A percentile compares a stretch with the other conserved stretches of the same genome.
phyloP scores from a whole-genome alignment of 2,797 vertebrate genomes.

The Setipinna tenuifilis region DNA sequence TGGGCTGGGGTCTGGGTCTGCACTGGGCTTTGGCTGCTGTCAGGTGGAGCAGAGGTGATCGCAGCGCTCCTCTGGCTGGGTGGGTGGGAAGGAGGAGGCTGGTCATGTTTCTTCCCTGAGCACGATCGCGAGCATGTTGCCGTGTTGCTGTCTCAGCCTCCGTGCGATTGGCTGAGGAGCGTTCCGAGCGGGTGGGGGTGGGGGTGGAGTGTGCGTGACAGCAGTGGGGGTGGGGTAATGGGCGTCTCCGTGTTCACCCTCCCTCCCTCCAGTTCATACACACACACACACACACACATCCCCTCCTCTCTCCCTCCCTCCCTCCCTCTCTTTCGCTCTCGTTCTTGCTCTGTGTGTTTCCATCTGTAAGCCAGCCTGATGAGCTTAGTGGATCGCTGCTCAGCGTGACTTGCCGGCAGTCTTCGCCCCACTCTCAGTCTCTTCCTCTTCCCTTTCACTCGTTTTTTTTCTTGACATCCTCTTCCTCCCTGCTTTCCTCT shows the following conservation, averaged over 20 bases:
- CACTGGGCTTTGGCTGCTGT: no score
- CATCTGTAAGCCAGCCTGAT: slow-evolving; percentile 63
- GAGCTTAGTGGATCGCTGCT: slow-evolving; percentile 76
- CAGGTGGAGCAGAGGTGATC: no score
- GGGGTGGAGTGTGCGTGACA: slow-evolving; percentile 21
- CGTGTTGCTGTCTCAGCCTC: not conserved
- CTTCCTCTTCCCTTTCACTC: slow-evolving; percentile 23
- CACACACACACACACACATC: slow-evolving; percentile 24
- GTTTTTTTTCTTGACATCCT: slow-evolving; percentile 15
- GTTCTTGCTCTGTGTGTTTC: slow-evolving; percentile 67
- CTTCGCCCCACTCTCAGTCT: slow-evolving; percentile 42
- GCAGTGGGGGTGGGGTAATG: slow-evolving; percentile 54
- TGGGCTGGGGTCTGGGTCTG: no score
- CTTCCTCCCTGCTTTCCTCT: not conserved
- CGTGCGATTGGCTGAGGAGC: slow-evolving; percentile 51
- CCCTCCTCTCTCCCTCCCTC: slow-evolving; percentile 64
- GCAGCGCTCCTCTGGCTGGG: no score
- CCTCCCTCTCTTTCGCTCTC: slow-evolving; percentile 65
- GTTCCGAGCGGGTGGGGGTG: slow-evolving; percentile 54
- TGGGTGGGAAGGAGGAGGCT: not conserved
- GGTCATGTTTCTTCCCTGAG: not conserved
- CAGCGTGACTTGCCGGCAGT: slow-evolving; percentile 55
- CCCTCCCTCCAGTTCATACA: slow-evolving; percentile 35
- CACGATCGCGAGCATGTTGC: not conserved
- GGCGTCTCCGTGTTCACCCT: slow-evolving; percentile 52